A percentile compares a stretch with the other conserved stretches of the same genome.
These are phyloP conservation scores for Ophioderma brevispina DNA, from an alignment of 35 echinoderm and acorn worm genomes.

Conservation along the genomic window DNA sequence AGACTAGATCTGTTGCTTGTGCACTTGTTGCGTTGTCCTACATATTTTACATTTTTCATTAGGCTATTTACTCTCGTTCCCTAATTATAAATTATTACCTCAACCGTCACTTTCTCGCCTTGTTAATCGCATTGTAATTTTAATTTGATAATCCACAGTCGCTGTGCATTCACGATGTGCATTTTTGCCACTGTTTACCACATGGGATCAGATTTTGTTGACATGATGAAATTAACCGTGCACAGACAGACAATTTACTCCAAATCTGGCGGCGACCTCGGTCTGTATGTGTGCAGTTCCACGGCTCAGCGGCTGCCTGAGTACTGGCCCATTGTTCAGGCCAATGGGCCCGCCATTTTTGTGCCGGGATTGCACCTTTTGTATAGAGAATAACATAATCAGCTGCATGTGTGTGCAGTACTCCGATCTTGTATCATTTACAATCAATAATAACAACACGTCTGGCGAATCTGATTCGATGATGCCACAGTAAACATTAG, in stretches of 20 bases:
- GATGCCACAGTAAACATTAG: too few relatives aligned
- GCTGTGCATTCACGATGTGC: neutral
- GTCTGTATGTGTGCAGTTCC: neutral
- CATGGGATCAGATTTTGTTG: neutral
- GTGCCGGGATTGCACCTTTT: neutral
- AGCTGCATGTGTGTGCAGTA: neutral
- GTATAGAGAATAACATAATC: neutral
- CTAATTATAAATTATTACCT: neutral
- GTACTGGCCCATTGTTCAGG: neutral
- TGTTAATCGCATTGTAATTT: neutral
- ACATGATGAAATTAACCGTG: neutral
- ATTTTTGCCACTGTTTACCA: neutral
- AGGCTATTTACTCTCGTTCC: too few relatives aligned
- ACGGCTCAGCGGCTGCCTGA: neutral
- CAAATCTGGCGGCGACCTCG: slow-evolving; percentile 5
- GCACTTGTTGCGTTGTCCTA: neutral
- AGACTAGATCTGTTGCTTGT: neutral
- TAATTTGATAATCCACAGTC: neutral
- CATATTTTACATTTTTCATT: neutral
- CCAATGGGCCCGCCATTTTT: neutral
- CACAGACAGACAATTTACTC: neutral
- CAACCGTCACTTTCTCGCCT: neutral
- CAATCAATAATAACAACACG: neutral
- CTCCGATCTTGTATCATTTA: neutral
- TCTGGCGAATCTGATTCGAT: too few relatives aligned